Evolutionary conservation across 2,888 invertebrate species (phyloP).

Genomic region (Xylocampa areola): DNA sequence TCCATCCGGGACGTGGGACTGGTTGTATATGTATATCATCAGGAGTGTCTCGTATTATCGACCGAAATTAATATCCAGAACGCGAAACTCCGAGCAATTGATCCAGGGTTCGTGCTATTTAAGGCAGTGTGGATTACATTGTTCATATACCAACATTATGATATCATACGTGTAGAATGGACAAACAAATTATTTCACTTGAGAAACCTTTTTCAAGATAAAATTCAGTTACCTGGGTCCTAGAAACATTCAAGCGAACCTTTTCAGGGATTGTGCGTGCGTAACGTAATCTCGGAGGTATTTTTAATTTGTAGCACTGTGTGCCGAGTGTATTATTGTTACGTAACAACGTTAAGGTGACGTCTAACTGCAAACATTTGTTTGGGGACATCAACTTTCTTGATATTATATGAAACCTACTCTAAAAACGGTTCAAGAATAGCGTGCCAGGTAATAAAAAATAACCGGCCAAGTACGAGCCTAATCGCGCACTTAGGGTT

Average conservation of each 20-base stretch:
- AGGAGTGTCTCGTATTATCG: constrained; percentile 2
- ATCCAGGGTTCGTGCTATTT: neutral
- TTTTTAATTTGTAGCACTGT: constrained; percentile 72
- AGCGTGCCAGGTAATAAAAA: constrained; percentile 17
- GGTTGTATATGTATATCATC: constrained; percentile 6
- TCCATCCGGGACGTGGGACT: constrained; percentile 20
- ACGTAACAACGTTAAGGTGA: constrained; percentile 33
- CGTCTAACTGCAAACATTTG: constrained; percentile 30
- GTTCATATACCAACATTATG: constrained; percentile 2
- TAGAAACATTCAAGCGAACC: constrained; percentile 54
- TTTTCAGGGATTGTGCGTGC: constrained; percentile 64
- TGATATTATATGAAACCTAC: constrained; percentile 21
- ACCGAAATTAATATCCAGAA: constrained; percentile 10
- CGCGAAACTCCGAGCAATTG: constrained; percentile 1
- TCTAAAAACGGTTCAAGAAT: constrained; percentile 21
- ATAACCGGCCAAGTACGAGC: no score
- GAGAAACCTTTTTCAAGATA: constrained; percentile 55
- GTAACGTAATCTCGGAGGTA: constrained; percentile 69
- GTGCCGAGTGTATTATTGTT: constrained; percentile 50
- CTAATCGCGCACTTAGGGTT: no score
- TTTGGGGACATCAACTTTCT: constrained; percentile 28
- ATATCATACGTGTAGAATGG: constrained; percentile 14
- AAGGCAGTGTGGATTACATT: constrained; percentile 14
- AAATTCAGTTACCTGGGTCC: constrained; percentile 46
- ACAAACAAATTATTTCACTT: constrained; percentile 48